Evolutionary conservation across 2,888 invertebrate genomes (phyloP).

Genomic region (Tethea ocularis): DNA sequence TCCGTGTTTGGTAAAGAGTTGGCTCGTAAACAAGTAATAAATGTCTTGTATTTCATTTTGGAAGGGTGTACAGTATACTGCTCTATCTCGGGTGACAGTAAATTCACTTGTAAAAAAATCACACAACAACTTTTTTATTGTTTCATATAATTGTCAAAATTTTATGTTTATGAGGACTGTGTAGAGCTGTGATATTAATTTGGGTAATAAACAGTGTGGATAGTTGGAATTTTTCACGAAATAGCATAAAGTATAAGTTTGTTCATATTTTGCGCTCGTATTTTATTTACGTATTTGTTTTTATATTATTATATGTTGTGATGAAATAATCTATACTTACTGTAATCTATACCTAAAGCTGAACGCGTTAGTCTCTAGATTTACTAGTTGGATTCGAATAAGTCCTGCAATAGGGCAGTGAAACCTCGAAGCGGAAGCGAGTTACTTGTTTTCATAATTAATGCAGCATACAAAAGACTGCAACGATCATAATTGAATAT

Average conservation of each 20-base stretch:
- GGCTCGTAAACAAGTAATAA: conserved; percentile 71
- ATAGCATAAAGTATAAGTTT: background rate
- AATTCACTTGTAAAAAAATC: conserved; percentile 58
- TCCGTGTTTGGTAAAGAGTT: conserved; percentile 61
- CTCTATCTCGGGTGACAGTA: conserved; percentile 41
- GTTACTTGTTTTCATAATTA: no score
- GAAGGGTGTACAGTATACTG: conserved; percentile 35
- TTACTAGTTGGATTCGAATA: no score
- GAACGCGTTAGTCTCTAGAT: no score
- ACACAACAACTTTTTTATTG: conserved; percentile 54
- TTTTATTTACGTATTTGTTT: background rate
- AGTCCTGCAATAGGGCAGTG: no score
- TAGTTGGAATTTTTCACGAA: conserved; percentile 1
- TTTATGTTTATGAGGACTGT: conserved; percentile 41
- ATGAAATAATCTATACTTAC: no score
- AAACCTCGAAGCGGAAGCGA: no score
- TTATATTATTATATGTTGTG: no score
- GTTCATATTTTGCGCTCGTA: no score
- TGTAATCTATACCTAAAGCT: no score
- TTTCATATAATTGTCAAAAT: conserved; percentile 60
- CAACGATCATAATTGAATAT: no score
- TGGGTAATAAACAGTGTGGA: conserved; percentile 26
- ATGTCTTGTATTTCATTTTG: conserved; percentile 59
- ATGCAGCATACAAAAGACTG: no score
- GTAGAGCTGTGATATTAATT: conserved; percentile 29